Conservation (phyloP, 2,888 invertebrate species). For the Lampropteryx suffumata region DNA sequence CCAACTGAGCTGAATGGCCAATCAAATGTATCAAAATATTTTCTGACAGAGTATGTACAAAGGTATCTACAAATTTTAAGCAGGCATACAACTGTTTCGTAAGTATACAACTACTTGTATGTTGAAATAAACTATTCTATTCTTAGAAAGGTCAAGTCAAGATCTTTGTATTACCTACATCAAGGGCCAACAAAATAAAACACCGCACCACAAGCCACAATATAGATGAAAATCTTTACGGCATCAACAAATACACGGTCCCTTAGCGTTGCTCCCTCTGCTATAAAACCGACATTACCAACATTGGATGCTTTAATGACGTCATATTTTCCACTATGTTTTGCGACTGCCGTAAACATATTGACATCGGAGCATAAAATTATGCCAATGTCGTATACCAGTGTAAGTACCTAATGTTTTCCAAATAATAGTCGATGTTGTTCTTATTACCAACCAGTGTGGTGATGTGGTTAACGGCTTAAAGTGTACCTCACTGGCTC, state of each 20-base stretch:
- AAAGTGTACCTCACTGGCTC: too few species aligned
- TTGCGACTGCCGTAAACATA: conserved; percentile 48
- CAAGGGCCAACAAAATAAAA: conserved; percentile 28
- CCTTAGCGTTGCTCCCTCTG: conserved; percentile 33
- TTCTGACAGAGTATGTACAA: too few species aligned
- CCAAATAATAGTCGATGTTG: too few species aligned
- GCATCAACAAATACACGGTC: conserved; percentile 37
- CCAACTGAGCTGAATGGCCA: too few species aligned
- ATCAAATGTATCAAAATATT: too few species aligned
- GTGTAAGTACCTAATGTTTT: background rate
- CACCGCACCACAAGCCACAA: conserved; percentile 31
- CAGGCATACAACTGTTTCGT: too few species aligned
- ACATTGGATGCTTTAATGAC: conserved; percentile 50
- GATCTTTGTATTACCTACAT: conserved; percentile 22
- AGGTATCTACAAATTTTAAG: too few species aligned
- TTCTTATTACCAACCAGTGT: background rate
- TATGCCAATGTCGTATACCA: conserved; percentile 39
- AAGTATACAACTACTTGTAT: too few species aligned
- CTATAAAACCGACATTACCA: conserved; percentile 51
- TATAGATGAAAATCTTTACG: conserved; percentile 41
- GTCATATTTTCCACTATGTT: conserved; percentile 56
- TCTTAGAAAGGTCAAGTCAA: conserved; percentile 16
- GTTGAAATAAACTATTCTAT: too few species aligned
- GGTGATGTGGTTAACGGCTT: too few species aligned
- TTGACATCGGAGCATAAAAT: conserved; percentile 51